Conservation (phyloP, 2,797 vertebrate species). For the Melanotaenia boesemani region DNA sequence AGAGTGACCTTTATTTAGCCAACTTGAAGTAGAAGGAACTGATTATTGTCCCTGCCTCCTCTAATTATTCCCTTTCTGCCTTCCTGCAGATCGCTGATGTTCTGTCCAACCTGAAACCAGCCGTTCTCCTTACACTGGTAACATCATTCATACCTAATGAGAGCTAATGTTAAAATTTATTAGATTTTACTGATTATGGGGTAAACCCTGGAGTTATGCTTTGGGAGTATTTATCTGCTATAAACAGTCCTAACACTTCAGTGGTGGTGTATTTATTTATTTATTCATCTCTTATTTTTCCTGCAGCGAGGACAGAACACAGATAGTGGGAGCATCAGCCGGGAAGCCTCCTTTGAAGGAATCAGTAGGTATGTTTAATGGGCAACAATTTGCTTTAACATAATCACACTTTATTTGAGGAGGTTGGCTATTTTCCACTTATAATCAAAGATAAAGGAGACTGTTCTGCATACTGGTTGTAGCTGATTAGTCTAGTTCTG, state of each 20-base stretch:
- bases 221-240: no score
- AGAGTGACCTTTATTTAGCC: neutral
- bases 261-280: conserved; percentile 3
- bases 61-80: conserved; percentile 36
- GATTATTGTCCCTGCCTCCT: conserved; percentile 10
- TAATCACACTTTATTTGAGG: conserved; percentile 23
- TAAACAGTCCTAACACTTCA: neutral
- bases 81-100: conserved; percentile 85
- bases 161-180: no score
- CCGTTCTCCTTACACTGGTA: conserved; percentile 92
- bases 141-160: no score
- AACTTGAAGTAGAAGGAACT: neutral
- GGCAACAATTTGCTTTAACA: conserved; percentile 46
- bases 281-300: conserved; percentile 13
- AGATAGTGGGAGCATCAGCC: conserved; percentile 89
- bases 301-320: conserved; percentile 90
- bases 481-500: conserved; percentile 50
- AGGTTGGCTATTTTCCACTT: conserved; percentile 16
- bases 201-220: no score
- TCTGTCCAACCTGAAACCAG: conserved; percentile 83
- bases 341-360: conserved; percentile 92
- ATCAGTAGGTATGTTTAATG: conserved; percentile 90
- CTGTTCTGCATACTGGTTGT: conserved; percentile 14
- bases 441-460: conserved; percentile 28
- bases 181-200: no score